phyloP scores from a whole-genome alignment of 2,888 invertebrate species.

The Tribolium freemani region DNA sequence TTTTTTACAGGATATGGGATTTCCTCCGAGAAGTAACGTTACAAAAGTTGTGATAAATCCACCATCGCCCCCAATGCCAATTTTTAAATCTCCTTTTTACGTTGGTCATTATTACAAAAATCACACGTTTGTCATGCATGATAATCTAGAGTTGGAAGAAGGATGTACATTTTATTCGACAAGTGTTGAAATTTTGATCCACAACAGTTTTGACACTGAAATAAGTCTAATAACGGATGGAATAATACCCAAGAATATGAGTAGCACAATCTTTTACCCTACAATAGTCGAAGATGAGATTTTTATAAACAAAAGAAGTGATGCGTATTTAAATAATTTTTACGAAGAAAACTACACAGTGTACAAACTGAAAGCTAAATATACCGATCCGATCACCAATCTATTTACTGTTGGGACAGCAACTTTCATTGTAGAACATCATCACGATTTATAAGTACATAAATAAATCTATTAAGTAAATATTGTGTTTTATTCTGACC shows the following conservation, averaged over 20 bases:
- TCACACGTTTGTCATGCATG: background rate
- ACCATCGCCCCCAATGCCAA: background rate
- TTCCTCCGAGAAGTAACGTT: background rate
- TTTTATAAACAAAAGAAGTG: no score
- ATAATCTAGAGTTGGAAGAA: background rate
- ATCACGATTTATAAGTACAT: background rate
- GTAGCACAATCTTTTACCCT: no score
- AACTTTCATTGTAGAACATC: background rate
- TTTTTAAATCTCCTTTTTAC: background rate
- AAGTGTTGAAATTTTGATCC: background rate
- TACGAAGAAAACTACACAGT: background rate
- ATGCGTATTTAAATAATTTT: background rate
- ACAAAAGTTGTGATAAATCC: background rate
- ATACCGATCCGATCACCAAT: background rate
- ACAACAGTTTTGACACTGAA: no score
- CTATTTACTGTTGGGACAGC: background rate
- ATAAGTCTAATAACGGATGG: no score
- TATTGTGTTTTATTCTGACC: no score
- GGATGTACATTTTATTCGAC: background rate
- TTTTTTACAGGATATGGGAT: constrained; percentile 6
- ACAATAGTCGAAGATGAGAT: no score
- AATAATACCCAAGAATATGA: no score
- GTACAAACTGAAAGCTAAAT: background rate
- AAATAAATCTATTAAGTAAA: no score
- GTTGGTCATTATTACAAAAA: constrained; percentile 8